phyloP scores from a whole-genome alignment of 2,888 invertebrate species.

The Synanthedon myopaeformis region DNA sequence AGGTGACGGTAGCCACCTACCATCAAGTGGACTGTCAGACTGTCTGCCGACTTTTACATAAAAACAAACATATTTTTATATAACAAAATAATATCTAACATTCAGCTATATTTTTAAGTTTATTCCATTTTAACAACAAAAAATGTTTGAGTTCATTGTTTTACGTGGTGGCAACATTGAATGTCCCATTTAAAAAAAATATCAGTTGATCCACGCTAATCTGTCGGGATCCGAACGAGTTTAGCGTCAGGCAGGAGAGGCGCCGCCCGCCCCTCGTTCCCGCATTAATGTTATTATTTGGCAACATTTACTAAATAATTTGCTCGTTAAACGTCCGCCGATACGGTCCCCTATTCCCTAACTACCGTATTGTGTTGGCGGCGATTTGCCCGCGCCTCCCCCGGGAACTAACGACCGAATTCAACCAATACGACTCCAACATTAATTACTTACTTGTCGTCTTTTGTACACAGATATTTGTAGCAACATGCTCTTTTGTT shows the following conservation, averaged over 20 bases:
- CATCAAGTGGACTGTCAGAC: no score
- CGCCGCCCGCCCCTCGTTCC: constrained; percentile 19
- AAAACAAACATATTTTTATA: no score
- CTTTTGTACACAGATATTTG: constrained; percentile 56
- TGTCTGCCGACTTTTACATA: no score
- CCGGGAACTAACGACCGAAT: constrained; percentile 45
- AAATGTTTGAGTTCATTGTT: no score
- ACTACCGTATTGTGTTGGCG: constrained; percentile 57
- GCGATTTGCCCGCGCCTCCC: constrained; percentile 47
- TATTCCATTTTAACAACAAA: no score
- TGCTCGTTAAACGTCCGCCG: constrained; percentile 64
- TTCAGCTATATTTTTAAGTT: no score
- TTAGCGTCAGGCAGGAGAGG: constrained; percentile 9
- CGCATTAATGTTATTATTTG: constrained; percentile 67
- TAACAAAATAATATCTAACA: no score
- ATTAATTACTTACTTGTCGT: constrained; percentile 49
- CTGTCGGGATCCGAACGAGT: constrained; percentile 2
- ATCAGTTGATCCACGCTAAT: constrained; percentile 9
- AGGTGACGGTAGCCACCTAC: no score
- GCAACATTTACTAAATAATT: constrained; percentile 70
- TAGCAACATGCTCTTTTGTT: constrained; percentile 61
- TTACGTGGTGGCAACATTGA: no score
- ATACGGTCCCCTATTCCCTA: constrained; percentile 49
- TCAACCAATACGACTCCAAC: constrained; percentile 52
- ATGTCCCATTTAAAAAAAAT: no score